Base-by-base conservation (phyloP, 1,140 invertebrate species). In the Drosophila ercepeae region DNA sequence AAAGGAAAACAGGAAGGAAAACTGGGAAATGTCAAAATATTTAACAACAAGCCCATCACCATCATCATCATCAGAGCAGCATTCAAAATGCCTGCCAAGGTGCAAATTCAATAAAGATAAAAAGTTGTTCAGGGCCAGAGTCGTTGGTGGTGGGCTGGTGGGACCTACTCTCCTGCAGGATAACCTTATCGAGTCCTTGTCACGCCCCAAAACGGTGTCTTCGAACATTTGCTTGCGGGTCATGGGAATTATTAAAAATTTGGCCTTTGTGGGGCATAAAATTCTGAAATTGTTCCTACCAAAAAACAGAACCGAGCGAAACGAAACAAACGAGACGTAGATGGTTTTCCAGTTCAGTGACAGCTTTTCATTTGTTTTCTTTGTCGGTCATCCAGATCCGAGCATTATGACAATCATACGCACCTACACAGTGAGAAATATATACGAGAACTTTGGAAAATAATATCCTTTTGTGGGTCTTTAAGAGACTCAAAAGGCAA, bases 41-140 rank as follows among this genome's bases (percentile, higher is more conserved):
- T 74, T 74, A 65, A 64, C 70, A 74, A 74, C 70, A 74, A 73
- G 58, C 70, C 69, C 71, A 74, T 58, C 71, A 74, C 55, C 69
- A 74, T 54, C 45, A 72, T 54, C 69, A 72, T 52, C 71, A 57
- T 49, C 54, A 42, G 14, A 64, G 29, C 59, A 18, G 61, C 42
- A 73, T 63, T 61, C 48, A 73, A 73, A 73, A 73, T 73, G 70
- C 36, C 69, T 73, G 58, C 61, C 70, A 74, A 74, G 71, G 71
- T 74, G 71, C 70, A 74, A 74, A 74, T 74, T 74, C 71, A 74
- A 74, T 74, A 74, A 74, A 74, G 71, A 74, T 74, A 74, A 74
- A 74, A 74, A 73, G 48, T 68, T 67, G 23, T 21, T 67, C 29
- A n/a, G 48, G 64, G n/a, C 48, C 49, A 48, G 72, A 36, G 57